phyloP scores from a whole-genome alignment of 1,140 invertebrate species.

The Reticulitermes speratus region DNA sequence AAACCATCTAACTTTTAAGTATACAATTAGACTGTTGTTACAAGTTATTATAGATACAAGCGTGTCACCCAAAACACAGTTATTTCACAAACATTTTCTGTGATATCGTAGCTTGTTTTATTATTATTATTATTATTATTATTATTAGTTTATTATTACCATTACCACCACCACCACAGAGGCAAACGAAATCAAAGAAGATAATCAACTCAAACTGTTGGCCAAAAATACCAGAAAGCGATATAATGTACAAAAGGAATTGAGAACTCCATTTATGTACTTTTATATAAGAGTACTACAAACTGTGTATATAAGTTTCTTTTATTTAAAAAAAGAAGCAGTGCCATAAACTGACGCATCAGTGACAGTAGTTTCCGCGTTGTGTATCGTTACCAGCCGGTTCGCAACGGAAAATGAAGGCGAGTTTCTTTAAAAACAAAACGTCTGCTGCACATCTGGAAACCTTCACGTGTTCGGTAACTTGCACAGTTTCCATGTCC shows the following conservation, averaged over 20 bases:
- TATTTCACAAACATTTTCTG: background rate
- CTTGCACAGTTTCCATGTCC: background rate
- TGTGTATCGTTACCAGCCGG: background rate
- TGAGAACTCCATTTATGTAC: constrained; percentile 8
- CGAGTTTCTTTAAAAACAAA: background rate
- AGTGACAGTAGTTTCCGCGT: background rate
- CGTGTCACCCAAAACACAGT: background rate
- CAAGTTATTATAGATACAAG: background rate
- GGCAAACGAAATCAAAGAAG: constrained; percentile 7
- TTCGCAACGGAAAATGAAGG: background rate
- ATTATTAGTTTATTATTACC: no score
- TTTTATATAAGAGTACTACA: constrained; percentile 1
- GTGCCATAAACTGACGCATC: background rate
- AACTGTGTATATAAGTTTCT: background rate
- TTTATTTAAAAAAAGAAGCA: background rate
- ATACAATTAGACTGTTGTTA: background rate
- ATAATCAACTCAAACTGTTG: background rate
- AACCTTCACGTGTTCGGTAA: background rate
- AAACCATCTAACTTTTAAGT: background rate
- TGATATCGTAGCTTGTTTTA: background rate
- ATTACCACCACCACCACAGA: background rate
- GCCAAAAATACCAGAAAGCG: background rate
- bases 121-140: background rate
- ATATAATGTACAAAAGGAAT: background rate
- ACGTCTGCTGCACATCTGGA: background rate